phyloP scores from a whole-genome alignment of 2,113 vertebrate species.

The Melospiza georgiana region DNA sequence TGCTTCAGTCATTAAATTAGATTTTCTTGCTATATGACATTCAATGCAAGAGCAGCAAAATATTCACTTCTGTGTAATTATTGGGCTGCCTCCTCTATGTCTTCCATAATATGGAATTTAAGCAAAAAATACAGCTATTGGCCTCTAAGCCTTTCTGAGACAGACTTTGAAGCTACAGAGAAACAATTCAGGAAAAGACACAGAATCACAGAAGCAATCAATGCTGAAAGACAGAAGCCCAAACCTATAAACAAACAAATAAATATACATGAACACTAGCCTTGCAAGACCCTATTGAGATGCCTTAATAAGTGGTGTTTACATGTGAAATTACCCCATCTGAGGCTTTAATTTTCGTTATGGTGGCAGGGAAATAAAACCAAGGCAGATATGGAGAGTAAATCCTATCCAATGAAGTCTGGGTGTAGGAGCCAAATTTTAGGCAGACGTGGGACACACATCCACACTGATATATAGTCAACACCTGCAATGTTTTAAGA shows the following conservation, averaged over 20 bases:
- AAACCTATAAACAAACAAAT: neutral
- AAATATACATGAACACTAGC: accelerated
- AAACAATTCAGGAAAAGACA: neutral
- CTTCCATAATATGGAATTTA: neutral
- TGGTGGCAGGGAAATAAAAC: neutral
- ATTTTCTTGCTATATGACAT: neutral
- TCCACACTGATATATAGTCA: neutral
- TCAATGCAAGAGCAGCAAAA: neutral
- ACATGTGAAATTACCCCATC: neutral
- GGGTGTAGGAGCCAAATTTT: neutral
- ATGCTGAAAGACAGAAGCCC: neutral
- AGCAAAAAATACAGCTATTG: neutral
- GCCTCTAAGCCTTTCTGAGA: neutral
- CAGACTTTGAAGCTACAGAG: neutral
- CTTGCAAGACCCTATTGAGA: neutral
- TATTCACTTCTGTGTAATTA: neutral
- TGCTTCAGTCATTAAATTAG: neutral
- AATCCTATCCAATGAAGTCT: neutral
- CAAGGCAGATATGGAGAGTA: neutral
- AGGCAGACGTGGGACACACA: neutral
- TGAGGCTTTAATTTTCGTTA: neutral
- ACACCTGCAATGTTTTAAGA: neutral
- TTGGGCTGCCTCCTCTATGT: neutral
- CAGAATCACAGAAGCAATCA: neutral
- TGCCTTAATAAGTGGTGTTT: neutral